These are phyloP conservation scores for Calidris pygmaea DNA, from an alignment of 2,113 vertebrate genomes.

Conservation along the genomic window DNA sequence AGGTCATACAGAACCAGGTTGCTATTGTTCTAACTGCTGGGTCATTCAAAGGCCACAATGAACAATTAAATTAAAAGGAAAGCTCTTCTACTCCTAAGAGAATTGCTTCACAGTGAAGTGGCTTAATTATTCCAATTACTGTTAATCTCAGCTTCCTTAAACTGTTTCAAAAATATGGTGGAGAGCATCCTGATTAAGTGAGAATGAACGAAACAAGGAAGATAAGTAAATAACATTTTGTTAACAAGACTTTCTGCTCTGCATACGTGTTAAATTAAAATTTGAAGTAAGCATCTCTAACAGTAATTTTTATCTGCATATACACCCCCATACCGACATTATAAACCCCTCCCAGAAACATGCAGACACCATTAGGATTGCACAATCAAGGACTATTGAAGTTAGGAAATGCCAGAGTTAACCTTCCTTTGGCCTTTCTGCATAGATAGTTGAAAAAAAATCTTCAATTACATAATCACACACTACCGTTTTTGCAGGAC, in stretches of 20 bases:
- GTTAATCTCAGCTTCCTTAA: conserved; percentile 59
- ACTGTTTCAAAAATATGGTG: conserved; percentile 5
- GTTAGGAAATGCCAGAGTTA: conserved; percentile 57
- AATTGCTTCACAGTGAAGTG: conserved; percentile 41
- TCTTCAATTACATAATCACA: conserved; percentile 37
- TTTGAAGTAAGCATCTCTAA: neutral
- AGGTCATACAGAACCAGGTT: neutral
- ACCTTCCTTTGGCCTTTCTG: conserved; percentile 45
- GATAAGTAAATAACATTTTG: conserved; percentile 9
- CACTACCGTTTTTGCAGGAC: conserved; percentile 21
- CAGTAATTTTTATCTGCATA: neutral
- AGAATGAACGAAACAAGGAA: conserved; percentile 23
- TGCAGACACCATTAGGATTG: neutral
- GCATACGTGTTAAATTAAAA: neutral
- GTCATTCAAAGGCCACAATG: neutral
- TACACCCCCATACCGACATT: neutral
- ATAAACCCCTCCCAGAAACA: conserved; percentile 29
- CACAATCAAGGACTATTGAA: conserved; percentile 25
- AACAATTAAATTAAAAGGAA: conserved; percentile 44
- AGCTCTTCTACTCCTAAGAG: conserved; percentile 24
- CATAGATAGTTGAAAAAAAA: conserved; percentile 27
- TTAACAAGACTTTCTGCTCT: neutral
- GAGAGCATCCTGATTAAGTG: conserved; percentile 40
- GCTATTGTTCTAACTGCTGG: neutral
- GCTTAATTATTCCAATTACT: conserved; percentile 48